Percentiles rank a stretch among this genome's conserved stretches.
These are phyloP conservation scores for Bostrychus sinensis DNA, from an alignment of 2,113 vertebrate genomes.

Conservation along the genomic window DNA sequence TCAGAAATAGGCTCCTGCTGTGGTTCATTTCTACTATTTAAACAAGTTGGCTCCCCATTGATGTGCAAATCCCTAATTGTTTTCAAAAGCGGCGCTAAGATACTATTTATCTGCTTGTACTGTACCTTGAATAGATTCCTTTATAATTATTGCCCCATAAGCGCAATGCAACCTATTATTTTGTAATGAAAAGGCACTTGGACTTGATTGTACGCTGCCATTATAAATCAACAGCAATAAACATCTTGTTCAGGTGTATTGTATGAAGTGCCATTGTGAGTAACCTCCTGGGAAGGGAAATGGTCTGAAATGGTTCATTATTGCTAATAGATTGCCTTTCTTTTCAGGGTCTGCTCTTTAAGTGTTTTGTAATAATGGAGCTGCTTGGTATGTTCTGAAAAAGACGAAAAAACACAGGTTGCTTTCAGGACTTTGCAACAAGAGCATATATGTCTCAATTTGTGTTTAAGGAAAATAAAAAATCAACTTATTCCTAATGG, in stretches of 20 bases:
- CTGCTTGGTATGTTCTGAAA: constrained; percentile 17
- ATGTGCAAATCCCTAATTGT: not conserved
- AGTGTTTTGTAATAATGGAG: constrained; percentile 30
- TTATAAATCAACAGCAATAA: not conserved
- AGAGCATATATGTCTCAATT: too few relatives aligned
- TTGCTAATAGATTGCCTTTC: constrained; percentile 17
- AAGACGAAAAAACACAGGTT: constrained; percentile 16
- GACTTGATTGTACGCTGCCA: not conserved
- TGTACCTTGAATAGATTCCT: not conserved
- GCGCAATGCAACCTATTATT: too few relatives aligned
- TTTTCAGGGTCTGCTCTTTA: constrained; percentile 15
- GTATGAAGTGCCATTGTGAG: constrained; percentile 15
- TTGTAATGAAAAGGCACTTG: not conserved
- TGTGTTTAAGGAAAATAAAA: not conserved
- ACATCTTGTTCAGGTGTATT: not conserved
- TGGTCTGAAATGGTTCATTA: constrained; percentile 9
- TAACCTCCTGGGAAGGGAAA: constrained; percentile 20
- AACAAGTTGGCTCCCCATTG: not conserved
- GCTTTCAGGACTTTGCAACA: too few relatives aligned
- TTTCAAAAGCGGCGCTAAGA: not conserved
- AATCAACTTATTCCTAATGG: not conserved
- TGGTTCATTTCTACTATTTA: not conserved
- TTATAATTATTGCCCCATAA: not conserved
- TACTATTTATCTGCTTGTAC: not conserved
- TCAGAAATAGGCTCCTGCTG: not conserved